Conservation (phyloP, 2,113 vertebrate species). For the Mastomys coucha region DNA sequence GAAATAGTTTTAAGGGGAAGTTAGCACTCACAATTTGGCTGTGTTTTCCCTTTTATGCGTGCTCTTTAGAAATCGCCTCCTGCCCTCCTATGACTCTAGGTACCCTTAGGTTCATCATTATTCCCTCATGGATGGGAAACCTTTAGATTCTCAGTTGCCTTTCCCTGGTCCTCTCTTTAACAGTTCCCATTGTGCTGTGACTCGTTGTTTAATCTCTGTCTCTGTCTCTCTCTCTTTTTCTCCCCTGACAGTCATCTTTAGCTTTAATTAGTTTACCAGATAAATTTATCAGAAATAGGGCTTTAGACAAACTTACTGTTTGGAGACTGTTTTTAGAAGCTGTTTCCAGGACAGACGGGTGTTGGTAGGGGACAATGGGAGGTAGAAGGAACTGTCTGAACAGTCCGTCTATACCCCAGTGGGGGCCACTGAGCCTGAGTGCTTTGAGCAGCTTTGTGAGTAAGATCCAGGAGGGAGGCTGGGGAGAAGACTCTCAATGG, state of each 20-base stretch:
- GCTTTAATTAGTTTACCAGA: conserved; percentile 41
- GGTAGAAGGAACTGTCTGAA: neutral
- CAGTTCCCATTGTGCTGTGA: neutral
- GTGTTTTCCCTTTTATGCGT: neutral
- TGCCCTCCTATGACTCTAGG: neutral
- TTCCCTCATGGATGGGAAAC: neutral
- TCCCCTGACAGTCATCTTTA: conserved; percentile 16
- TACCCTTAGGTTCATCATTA: neutral
- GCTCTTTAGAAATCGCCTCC: neutral
- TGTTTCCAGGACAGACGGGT: neutral
- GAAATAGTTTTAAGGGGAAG: neutral
- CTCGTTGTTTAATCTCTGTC: conserved; percentile 21
- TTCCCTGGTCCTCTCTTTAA: neutral
- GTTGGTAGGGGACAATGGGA: neutral
- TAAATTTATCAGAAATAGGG: neutral
- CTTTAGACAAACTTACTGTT: neutral
- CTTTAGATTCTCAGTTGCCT: neutral
- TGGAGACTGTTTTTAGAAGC: neutral
- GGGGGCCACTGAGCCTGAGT: neutral
- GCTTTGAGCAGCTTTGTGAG: neutral
- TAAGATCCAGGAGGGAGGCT: conserved; percentile 39
- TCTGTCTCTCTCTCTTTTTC: neutral
- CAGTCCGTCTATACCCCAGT: neutral
- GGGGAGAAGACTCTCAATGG: neutral
- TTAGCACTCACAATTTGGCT: neutral